Evolutionary conservation across 1,140 invertebrate genomes (phyloP), one percentile per base, ranked within the genome.

Genomic region (Leguminivora glycinivorella): DNA sequence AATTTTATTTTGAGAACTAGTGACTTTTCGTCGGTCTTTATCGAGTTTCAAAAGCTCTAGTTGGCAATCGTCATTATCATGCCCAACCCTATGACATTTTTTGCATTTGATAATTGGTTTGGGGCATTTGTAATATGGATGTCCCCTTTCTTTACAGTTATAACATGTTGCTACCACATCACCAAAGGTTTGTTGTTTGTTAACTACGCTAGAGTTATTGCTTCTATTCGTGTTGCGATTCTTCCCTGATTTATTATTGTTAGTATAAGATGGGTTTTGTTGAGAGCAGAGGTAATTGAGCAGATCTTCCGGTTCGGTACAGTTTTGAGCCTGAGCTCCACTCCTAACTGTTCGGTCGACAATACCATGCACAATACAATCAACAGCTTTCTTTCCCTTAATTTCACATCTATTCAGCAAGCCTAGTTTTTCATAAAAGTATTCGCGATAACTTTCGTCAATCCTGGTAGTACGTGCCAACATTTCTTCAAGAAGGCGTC

Each of bases 281-380:
- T 67, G 29, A 10, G 38, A 67, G 25, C 17, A 22, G 22, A 58
- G 56, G 22, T 31, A 67, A 22, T 67, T 67, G 6, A 67, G 26
- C 9, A 67, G 29, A 19, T 31, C 29, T 14, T 67, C 38, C 14
- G 66, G 66, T 67, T 67, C 66, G 2, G 17, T 43, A 67, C 29
- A 67, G 5, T 67, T 34, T 29, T 25, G 17, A 5, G 66, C 66
- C 26, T 67, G 29, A 29, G 66, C 29, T 38, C 34, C 34, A 38
- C 34, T 38, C 34, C 34, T 38, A 38, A 38, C 17, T 38, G 60
- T 25, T 25, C 26, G 24, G 17, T 31, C 66, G n/a, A 2, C 14
- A 34, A 67, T 67, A 40, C 66, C 66, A 67, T 67, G 29, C 14
- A 67, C n/a, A 38, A 67, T 67, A 24, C 66, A 67, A n/a, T 67